These are phyloP conservation scores for Urosaurus nigricauda DNA, from an alignment of 2,797 vertebrate genomes.

Conservation along the genomic window DNA sequence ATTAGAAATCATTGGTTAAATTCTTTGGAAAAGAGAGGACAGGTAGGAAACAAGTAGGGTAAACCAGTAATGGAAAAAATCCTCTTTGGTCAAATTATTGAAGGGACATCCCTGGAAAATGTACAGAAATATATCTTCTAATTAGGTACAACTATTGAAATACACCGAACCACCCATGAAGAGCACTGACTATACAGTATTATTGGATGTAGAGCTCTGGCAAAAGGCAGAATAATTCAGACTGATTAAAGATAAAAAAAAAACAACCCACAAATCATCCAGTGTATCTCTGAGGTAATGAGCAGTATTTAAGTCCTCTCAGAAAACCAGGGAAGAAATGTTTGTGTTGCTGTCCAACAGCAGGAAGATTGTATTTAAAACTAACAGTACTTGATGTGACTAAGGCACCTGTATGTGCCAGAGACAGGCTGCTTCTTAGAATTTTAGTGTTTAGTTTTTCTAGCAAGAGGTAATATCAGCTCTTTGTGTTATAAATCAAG, in stretches of 20 bases:
- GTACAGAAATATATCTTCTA: too few species aligned
- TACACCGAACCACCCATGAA: too few species aligned
- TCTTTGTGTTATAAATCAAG: slow-evolving; percentile 57
- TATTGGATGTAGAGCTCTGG: slow-evolving; percentile 53
- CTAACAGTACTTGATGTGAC: slow-evolving; percentile 50
- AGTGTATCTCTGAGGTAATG: slow-evolving; percentile 64
- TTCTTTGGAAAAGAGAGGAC: too few species aligned
- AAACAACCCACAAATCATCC: slow-evolving; percentile 45
- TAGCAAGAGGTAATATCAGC: neutral
- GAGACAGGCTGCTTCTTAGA: slow-evolving; percentile 37
- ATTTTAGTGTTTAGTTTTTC: slow-evolving; percentile 19
- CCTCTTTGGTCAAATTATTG: too few species aligned
- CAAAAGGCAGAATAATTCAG: slow-evolving; percentile 69
- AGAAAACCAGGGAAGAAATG: slow-evolving; percentile 68
- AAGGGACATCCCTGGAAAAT: too few species aligned
- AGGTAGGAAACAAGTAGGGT: too few species aligned
- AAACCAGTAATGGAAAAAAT: too few species aligned
- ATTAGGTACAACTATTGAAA: too few species aligned
- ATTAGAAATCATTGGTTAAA: too few species aligned
- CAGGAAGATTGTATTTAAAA: slow-evolving; percentile 56
- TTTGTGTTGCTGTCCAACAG: slow-evolving; percentile 49
- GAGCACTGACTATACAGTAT: too few species aligned
- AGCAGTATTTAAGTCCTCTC: slow-evolving; percentile 45
- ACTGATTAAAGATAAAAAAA: slow-evolving; percentile 57
- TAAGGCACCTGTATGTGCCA: slow-evolving; percentile 57